phyloP scores from a whole-genome alignment of 2,113 vertebrate genomes.

The Delphinapterus leucas region DNA sequence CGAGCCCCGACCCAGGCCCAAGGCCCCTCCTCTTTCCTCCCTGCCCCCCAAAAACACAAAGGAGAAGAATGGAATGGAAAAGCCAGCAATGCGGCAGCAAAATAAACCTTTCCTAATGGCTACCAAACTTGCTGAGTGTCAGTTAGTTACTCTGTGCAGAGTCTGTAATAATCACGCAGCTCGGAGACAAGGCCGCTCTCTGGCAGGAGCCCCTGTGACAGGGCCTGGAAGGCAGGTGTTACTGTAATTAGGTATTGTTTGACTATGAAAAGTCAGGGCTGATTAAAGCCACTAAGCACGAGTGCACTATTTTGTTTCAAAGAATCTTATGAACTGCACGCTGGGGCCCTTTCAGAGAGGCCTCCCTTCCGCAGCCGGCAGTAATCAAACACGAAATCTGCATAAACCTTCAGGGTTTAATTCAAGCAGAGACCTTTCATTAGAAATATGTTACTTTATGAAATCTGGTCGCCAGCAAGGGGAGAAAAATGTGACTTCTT shows the following conservation, averaged over 20 bases:
- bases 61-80: constrained; percentile 36
- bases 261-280: constrained; percentile 99
- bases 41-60: constrained; percentile 46
- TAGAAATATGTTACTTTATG: constrained; percentile 98
- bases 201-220: constrained; percentile 91
- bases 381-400: constrained; percentile 99
- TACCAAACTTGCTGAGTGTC: constrained; percentile 81
- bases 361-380: constrained; percentile 92
- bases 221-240: constrained; percentile 97
- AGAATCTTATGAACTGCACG: constrained; percentile 95
- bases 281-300: constrained; percentile 98
- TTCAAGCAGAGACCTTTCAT: constrained; percentile 99
- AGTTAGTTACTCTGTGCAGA: constrained; percentile 72
- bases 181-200: constrained; percentile 90
- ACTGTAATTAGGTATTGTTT: constrained; percentile 99
- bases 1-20: accelerated
- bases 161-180: constrained; percentile 83
- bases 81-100: constrained; percentile 71
- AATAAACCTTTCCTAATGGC: constrained; percentile 81
- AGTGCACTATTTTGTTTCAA: constrained; percentile 98
- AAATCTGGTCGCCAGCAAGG: constrained; percentile 95
- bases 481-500: constrained; percentile 98
- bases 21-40: accelerated
- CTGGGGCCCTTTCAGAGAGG: constrained; percentile 97
- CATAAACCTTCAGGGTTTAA: constrained; percentile 94